Conservation (phyloP, 2,113 vertebrate species). For the Elephas maximus region DNA sequence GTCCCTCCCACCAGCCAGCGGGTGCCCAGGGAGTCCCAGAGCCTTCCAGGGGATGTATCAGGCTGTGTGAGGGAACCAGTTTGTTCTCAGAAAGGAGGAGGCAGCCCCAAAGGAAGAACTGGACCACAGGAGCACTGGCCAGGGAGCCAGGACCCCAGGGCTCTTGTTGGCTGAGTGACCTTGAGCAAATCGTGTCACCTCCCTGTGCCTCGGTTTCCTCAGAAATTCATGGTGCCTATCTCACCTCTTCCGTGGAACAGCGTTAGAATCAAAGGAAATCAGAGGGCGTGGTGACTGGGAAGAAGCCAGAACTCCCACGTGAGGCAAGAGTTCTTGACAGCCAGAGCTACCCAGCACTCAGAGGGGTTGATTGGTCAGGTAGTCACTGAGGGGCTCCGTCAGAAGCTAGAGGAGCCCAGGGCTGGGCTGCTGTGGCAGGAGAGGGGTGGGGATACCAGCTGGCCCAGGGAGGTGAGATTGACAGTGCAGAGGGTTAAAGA, state of each 20-base stretch:
- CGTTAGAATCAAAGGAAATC: conserved; percentile 35
- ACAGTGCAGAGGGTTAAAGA: neutral
- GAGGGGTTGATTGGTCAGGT: neutral
- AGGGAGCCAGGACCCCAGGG: neutral
- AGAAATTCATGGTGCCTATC: neutral
- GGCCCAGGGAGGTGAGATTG: neutral
- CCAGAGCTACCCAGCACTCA: neutral
- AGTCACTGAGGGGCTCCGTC: neutral
- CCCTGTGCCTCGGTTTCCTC: neutral
- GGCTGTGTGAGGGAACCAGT: conserved; percentile 8
- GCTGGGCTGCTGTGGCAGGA: neutral
- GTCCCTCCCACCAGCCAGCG: conserved; percentile 80
- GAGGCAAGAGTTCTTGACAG: neutral
- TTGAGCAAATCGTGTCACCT: neutral
- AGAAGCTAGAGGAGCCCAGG: neutral
- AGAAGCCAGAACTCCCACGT: neutral
- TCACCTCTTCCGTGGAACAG: neutral
- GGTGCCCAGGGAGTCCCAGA: conserved; percentile 70
- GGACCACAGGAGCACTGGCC: neutral
- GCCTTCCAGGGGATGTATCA: neutral
- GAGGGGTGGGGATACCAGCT: neutral
- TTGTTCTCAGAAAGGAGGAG: neutral
- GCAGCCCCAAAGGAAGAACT: conserved; percentile 25
- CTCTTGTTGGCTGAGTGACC: neutral
- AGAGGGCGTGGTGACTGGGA: neutral